phyloP scores from a whole-genome alignment of 2,113 vertebrate species.

The Gallinago media region DNA sequence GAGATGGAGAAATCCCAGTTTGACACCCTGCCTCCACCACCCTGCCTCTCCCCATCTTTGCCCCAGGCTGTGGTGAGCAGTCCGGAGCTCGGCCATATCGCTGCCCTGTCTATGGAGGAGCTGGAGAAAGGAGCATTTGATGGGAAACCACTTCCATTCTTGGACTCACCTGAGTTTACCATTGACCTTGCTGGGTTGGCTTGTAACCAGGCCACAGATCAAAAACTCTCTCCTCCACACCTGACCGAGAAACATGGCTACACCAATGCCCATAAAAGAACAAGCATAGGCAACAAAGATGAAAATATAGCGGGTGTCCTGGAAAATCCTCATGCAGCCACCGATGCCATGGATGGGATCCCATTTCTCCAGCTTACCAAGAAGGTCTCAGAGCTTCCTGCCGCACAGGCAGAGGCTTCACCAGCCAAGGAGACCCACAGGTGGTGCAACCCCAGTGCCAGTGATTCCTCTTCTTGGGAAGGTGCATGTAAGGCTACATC shows the following conservation, averaged over 20 bases:
- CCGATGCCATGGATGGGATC: neutral
- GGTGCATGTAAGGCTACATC: neutral
- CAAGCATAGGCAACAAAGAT: neutral
- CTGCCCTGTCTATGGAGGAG: neutral
- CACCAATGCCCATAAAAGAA: neutral
- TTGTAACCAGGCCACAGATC: neutral
- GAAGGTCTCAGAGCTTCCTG: neutral
- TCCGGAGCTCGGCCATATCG: neutral
- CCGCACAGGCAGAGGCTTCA: neutral
- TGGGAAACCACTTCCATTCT: constrained; percentile 4
- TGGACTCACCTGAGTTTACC: neutral
- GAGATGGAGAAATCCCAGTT: constrained; percentile 68
- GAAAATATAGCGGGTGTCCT: neutral
- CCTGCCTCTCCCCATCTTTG: constrained; percentile 61
- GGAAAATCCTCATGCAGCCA: neutral
- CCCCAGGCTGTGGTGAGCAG: constrained; percentile 52
- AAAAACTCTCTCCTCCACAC: neutral
- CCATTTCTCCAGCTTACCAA: constrained; percentile 27
- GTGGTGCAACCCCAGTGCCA: neutral
- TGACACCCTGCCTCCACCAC: constrained; percentile 61
- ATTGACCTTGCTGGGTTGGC: neutral
- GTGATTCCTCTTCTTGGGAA: neutral
- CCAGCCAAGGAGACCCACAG: neutral
- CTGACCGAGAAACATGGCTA: neutral
- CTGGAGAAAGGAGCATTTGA: constrained; percentile 13